A percentile compares a stretch with the other conserved stretches of the same genome.
phyloP scores from a whole-genome alignment of 2,113 vertebrate species.

The Edolisoma coerulescens region DNA sequence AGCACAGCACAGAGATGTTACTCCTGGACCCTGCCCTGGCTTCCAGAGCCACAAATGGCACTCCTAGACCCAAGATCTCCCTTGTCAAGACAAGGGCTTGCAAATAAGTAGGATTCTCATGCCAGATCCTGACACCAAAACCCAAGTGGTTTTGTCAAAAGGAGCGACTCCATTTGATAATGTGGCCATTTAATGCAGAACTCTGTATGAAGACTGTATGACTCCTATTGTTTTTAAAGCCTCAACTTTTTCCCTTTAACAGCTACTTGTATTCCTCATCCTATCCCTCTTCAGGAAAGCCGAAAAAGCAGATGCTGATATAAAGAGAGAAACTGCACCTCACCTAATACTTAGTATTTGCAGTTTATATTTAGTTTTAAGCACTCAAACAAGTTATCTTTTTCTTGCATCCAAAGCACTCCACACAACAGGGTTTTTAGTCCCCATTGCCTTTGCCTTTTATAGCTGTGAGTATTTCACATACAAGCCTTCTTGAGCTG shows the following conservation, averaged over 20 bases:
- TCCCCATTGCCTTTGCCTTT: neutral
- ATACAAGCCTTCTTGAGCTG: neutral
- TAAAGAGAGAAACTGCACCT: neutral
- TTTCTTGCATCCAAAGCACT: neutral
- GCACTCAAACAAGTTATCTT: neutral
- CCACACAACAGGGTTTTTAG: neutral
- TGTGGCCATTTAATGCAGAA: neutral
- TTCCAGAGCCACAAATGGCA: neutral
- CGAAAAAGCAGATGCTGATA: neutral
- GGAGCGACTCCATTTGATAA: neutral
- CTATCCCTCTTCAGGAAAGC: neutral
- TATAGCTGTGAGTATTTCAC: neutral
- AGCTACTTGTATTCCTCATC: neutral
- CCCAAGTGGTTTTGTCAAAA: neutral
- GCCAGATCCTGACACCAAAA: neutral
- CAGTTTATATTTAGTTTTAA: neutral
- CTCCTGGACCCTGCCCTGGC: neutral
- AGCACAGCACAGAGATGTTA: neutral
- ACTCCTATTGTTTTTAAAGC: too few species aligned
- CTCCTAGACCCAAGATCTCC: neutral
- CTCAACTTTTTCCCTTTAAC: neutral
- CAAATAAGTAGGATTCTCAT: neutral
- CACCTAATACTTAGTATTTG: neutral
- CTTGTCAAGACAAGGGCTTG: neutral
- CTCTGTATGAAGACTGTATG: neutral